Evolutionary conservation across 2,113 vertebrate species (phyloP).

Genomic region (Forbesichthys agassizii): DNA sequence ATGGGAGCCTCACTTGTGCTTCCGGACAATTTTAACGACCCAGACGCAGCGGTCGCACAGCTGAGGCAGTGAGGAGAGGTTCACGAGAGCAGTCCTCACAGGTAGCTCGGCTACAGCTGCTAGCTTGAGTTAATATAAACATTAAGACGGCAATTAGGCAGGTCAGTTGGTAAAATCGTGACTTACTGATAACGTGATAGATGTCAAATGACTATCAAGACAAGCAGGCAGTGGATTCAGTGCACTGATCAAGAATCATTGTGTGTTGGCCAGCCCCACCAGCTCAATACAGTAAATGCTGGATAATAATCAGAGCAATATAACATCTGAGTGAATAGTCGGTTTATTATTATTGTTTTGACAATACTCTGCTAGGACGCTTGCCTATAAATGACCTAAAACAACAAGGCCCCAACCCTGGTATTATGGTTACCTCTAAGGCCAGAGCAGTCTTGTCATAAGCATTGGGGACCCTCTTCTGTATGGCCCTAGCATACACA

Average conservation of each 20-base stretch:
- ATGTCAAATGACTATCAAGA: too few relatives aligned
- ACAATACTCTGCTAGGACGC: too few relatives aligned
- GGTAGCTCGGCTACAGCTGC: background rate
- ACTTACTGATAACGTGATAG: background rate
- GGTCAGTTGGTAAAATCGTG: background rate
- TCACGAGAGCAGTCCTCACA: slow-evolving; percentile 23
- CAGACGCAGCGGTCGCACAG: slow-evolving; percentile 19
- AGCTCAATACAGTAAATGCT: too few relatives aligned
- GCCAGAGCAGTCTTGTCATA: slow-evolving; percentile 99
- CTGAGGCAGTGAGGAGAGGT: slow-evolving; percentile 1
- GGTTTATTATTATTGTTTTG: too few relatives aligned
- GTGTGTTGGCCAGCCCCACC: too few relatives aligned
- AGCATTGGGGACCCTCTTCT: slow-evolving; percentile 99
- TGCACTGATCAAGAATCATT: too few relatives aligned
- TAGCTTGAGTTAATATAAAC: background rate
- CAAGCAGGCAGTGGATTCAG: too few relatives aligned
- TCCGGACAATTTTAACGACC: slow-evolving; percentile 54
- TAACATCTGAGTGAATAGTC: too few relatives aligned
- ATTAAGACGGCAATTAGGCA: background rate
- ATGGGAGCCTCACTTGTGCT: slow-evolving; percentile 58
- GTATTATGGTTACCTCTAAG: slow-evolving; percentile 86
- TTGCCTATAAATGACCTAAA: too few relatives aligned
- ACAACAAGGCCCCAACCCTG: background rate
- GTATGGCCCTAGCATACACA: slow-evolving; percentile 96
- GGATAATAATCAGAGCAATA: too few relatives aligned